Percentiles rank a stretch among this genome's conserved stretches.
These are phyloP conservation scores for Sebastes alutus DNA, from an alignment of 2,797 vertebrate species.

Conservation along the genomic window DNA sequence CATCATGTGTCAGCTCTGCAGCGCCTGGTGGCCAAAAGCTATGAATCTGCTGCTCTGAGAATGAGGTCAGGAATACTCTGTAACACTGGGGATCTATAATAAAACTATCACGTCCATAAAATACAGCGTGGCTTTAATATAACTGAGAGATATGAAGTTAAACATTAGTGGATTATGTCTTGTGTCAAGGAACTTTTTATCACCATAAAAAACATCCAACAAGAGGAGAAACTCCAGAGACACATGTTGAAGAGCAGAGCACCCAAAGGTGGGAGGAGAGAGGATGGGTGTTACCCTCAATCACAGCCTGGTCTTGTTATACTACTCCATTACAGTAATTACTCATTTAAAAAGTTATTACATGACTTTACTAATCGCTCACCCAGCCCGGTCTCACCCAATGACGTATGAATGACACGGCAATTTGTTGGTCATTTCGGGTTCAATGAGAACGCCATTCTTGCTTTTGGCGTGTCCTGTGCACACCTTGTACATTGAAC, in stretches of 20 bases:
- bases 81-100: not conserved
- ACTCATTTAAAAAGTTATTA: not conserved
- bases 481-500: no score
- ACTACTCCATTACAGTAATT: not conserved
- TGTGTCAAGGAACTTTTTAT: not conserved
- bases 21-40: slow-evolving; percentile 4
- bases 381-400: no score
- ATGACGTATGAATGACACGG: no score
- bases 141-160: not conserved
- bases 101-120: not conserved
- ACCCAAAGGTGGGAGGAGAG: not conserved
- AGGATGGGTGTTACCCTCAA: not conserved
- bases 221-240: not conserved
- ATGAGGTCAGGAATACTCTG: slow-evolving; percentile 19
- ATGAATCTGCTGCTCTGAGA: slow-evolving; percentile 24
- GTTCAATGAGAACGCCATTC: no score
- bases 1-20: slow-evolving; percentile 43
- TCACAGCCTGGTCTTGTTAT: not conserved
- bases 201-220: not conserved
- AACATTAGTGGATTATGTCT: not conserved
- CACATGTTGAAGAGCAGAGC: not conserved
- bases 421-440: no score
- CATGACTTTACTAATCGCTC: no score
- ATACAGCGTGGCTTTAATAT: not conserved
- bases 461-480: no score